These are phyloP conservation scores for Cyprinella venusta DNA, from an alignment of 2,797 vertebrate species.

Conservation along the genomic window DNA sequence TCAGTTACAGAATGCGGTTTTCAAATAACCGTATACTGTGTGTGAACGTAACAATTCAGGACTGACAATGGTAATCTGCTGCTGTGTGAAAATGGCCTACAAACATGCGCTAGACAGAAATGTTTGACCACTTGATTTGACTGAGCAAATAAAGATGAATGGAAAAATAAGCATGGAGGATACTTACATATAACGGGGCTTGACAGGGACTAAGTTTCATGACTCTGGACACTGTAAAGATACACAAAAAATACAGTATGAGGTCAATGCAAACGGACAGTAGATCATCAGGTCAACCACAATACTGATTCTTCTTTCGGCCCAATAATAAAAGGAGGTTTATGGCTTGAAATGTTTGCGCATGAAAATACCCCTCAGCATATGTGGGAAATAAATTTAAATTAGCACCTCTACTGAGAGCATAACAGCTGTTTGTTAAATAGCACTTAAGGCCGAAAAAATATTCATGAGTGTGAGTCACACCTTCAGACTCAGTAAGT, in stretches of 20 bases:
- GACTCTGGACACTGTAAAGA: constrained; percentile 88
- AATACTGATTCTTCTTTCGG: not conserved
- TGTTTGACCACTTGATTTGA: not conserved
- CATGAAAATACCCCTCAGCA: constrained; percentile 19
- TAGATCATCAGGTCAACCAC: not conserved
- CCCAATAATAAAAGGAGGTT: not conserved
- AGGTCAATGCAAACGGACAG: not conserved
- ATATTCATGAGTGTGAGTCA: constrained; percentile 14
- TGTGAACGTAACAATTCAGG: no score
- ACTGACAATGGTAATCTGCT: no score
- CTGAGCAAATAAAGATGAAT: constrained; percentile 17
- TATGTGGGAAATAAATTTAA: constrained; percentile 2
- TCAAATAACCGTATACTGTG: no score
- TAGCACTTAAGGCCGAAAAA: not conserved
- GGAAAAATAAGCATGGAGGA: not conserved
- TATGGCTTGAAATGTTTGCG: not conserved
- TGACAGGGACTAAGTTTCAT: constrained; percentile 99
- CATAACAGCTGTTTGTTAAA: constrained; percentile 23
- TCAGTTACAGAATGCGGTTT: no score
- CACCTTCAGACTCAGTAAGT: not conserved
- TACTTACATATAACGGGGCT: constrained; percentile 98
- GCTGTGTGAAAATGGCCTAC: no score
- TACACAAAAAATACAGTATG: constrained; percentile 30
- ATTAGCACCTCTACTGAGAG: constrained; percentile 7
- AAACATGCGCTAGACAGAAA: no score